Evolutionary conservation across 2,888 invertebrate species (phyloP), one percentile per base, ranked within the genome.

Genomic region (Sminthurides aquaticus): DNA sequence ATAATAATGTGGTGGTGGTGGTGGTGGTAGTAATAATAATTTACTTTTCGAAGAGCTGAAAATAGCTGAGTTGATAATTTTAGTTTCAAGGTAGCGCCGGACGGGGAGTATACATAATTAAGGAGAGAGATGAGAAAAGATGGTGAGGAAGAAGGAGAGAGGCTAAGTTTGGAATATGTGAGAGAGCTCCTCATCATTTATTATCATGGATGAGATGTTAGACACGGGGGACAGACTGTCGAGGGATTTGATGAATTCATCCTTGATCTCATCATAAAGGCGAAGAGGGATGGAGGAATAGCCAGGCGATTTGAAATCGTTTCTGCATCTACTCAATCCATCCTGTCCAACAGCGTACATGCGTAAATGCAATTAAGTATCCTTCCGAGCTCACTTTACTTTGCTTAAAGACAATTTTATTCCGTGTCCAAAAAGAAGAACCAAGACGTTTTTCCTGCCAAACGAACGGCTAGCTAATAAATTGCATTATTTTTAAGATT

Each of bases 221-320:
- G 68, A 70, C 68, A 61, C 64, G 68, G 67, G 65, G 67, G 65
- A 66, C 67, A 68, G 70, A 64, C 67, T 70, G 68, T 68, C 68
- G 66, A 67, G 67, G 57, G 57, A 64, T 57, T 66, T 70, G 70
- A 70, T 68, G 70, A 70, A 68, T 70, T 68, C 67, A 70, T 70
- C 67, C 68, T 67, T 67, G 67, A 65, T 69, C 65, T 56, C 65
- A 67, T 69, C 69, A 67, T 64, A 55, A 63, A 43, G 18, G n/a
- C n/a, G n/a, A n/a, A n/a, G n/a, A n/a, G n/a, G n/a, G n/a, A n/a
- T n/a, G n/a, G n/a, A n/a, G n/a, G n/a, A n/a, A n/a, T n/a, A n/a
- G n/a, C n/a, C n/a, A n/a, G n/a, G n/a, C n/a, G n/a, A n/a, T n/a
- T n/a, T n/a, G n/a, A n/a, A n/a, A n/a, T n/a, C n/a, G n/a, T n/a